Conservation (phyloP, 2,888 invertebrate species). For the Xylota segnis region DNA sequence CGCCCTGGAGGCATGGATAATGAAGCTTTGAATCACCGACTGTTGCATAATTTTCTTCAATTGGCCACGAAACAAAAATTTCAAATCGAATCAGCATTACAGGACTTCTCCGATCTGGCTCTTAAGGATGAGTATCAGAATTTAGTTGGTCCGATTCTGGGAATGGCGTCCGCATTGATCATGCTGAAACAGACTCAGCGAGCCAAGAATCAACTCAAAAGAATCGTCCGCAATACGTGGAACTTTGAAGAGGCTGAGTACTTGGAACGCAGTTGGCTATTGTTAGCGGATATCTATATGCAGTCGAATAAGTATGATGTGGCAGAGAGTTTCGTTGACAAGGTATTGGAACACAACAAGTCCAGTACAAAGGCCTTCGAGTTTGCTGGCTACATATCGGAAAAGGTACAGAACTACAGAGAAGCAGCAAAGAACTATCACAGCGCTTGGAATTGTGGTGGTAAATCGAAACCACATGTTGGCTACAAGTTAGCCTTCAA, state of each 20-base stretch:
- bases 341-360: constrained; percentile 92
- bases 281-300: constrained; percentile 95
- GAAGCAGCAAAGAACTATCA: constrained; percentile 93
- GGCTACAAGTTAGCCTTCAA: constrained; percentile 97
- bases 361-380: constrained; percentile 97
- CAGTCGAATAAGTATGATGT: constrained; percentile 93
- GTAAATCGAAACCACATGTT: constrained; percentile 92
- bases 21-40: constrained; percentile 88
- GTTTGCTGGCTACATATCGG: constrained; percentile 91
- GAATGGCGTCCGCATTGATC: constrained; percentile 91
- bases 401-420: constrained; percentile 96
- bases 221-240: constrained; percentile 94
- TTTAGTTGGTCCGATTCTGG: constrained; percentile 94
- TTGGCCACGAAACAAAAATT: constrained; percentile 93
- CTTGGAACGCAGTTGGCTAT: constrained; percentile 96
- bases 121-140: constrained; percentile 90
- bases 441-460: constrained; percentile 93
- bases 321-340: constrained; percentile 92
- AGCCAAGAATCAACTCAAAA: constrained; percentile 96
- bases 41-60: constrained; percentile 92
- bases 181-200: constrained; percentile 95
- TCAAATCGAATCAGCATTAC: constrained; percentile 93
- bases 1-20: constrained; percentile 87
- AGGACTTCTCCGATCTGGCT: constrained; percentile 90
- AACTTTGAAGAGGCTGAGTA: constrained; percentile 98